Base-by-base conservation (phyloP, 2,797 vertebrate genomes). In the Chromis chromis region DNA sequence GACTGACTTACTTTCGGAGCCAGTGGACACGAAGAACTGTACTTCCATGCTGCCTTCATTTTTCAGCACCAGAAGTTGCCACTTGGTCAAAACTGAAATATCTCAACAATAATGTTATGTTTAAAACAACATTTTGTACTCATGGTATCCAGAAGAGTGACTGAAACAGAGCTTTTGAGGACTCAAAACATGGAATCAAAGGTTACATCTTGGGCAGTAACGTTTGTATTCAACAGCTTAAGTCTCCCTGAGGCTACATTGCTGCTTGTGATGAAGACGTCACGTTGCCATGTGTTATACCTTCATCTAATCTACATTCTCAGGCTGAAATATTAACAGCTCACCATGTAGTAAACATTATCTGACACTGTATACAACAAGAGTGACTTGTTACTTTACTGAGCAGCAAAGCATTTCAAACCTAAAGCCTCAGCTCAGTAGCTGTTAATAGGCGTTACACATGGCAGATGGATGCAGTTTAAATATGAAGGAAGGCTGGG, bases 271-370 rank as follows among this genome's bases (percentile, higher is more conserved):
- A 50, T 50, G 59, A 70, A 65, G 21, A 14, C 17, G 9, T 7
- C 14, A 6, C 11, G 68, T 25, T 62, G 16, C 52, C 58, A 52
- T 58, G 74, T 58, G 58, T 63, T 61, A 27, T 27, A 0, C 36
- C 50, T 39, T 53, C 50, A 44, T 69, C 19, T 57, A 3, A 56
- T 49, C 42, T 48, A 39, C 68, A 74, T 33, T 48, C 22, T 58
- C 44, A 24, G 39, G 33, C 27, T 78, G 65, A 82, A 76, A 81
- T 78, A 79, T 76, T 60, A 79, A 78, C 63, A 54, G 57, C 57
- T 74, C 50, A 55, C 77, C 76, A 44, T 64, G 42, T 65, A 52
- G 56, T 60, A 27, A 68, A 65, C 60, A 50, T 19, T 56, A 52
- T 81, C 66, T 55, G 49, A 49, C 61, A 36, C 54, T 49, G 16